phyloP scores from a whole-genome alignment of 2,888 invertebrate genomes.

The Tipula confusa region DNA sequence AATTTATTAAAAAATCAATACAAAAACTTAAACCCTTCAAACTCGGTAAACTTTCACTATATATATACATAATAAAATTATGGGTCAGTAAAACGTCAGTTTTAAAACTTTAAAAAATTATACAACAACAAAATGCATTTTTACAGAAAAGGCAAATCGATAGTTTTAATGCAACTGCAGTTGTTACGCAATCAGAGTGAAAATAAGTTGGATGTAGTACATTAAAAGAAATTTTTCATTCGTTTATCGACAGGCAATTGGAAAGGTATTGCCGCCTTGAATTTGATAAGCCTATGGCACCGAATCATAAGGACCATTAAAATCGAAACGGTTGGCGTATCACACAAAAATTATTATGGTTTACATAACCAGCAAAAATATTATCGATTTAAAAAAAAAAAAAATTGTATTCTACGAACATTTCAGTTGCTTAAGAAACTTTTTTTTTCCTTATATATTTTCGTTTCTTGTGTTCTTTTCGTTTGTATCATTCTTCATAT shows the following conservation, averaged over 20 bases:
- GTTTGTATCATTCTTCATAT: not conserved
- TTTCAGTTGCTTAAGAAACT: not conserved
- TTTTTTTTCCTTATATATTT: not conserved
- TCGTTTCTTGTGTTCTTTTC: not conserved
- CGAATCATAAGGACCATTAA: too few relatives aligned
- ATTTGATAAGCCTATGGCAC: not conserved
- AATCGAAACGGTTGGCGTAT: not conserved
- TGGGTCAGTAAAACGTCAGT: not conserved
- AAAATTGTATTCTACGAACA: not conserved
- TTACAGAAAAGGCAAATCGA: not conserved
- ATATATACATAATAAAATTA: not conserved
- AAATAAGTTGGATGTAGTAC: not conserved
- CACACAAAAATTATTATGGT: not conserved
- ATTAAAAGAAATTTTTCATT: not conserved
- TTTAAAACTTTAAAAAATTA: not conserved
- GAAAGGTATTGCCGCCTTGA: too few relatives aligned
- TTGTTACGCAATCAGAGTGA: not conserved
- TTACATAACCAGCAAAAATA: not conserved
- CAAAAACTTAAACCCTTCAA: not conserved
- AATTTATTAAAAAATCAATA: not conserved
- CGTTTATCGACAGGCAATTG: not conserved
- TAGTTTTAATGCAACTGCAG: constrained; percentile 12
- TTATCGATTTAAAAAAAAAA: not conserved
- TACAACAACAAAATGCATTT: not conserved
- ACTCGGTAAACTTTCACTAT: not conserved